A percentile compares a stretch with the other conserved stretches of the same genome.
Evolutionary conservation across 2,888 invertebrate genomes (phyloP).

Genomic region (Eupelmus urozonus): DNA sequence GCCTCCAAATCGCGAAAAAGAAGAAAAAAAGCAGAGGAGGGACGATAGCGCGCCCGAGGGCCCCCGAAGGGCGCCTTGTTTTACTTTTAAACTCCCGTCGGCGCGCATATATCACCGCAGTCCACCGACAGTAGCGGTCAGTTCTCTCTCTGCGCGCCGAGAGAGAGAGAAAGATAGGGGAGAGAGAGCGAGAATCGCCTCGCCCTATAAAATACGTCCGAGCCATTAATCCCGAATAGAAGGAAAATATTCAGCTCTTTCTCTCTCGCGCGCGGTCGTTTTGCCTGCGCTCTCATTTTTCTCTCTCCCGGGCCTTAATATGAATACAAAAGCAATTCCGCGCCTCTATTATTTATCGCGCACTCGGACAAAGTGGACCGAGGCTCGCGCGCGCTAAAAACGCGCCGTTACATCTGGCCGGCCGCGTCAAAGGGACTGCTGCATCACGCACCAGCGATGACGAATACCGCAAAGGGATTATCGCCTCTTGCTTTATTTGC

Average conservation of each 20-base stretch:
- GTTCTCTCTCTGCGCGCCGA: constrained; percentile 66
- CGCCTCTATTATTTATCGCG: constrained; percentile 73
- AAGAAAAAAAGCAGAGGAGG: background rate
- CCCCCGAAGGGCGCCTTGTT: constrained; percentile 60
- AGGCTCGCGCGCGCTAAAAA: constrained; percentile 52
- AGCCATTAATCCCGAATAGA: constrained; percentile 75
- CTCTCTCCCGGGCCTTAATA: constrained; percentile 70
- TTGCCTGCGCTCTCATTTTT: constrained; percentile 5
- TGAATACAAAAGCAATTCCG: constrained; percentile 76
- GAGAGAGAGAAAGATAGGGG: constrained; percentile 49
- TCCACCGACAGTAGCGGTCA: constrained; percentile 72
- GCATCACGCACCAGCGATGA: constrained; percentile 60
- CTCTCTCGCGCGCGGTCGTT: constrained; percentile 52
- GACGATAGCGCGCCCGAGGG: constrained; percentile 8
- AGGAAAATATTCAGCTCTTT: constrained; percentile 60
- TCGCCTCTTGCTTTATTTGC: constrained; percentile 61
- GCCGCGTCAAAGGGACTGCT: constrained; percentile 66
- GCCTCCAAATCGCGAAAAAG: constrained; percentile 21
- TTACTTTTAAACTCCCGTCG: constrained; percentile 75
- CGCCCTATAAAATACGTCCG: constrained; percentile 76
- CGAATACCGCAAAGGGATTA: constrained; percentile 68
- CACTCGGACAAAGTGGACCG: constrained; percentile 60
- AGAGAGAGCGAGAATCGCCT: constrained; percentile 38
- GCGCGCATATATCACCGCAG: constrained; percentile 65
- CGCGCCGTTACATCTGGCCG: constrained; percentile 8